These are phyloP conservation scores for Matsumurasca onukii DNA, from an alignment of 1,140 invertebrate genomes.

Conservation along the genomic window DNA sequence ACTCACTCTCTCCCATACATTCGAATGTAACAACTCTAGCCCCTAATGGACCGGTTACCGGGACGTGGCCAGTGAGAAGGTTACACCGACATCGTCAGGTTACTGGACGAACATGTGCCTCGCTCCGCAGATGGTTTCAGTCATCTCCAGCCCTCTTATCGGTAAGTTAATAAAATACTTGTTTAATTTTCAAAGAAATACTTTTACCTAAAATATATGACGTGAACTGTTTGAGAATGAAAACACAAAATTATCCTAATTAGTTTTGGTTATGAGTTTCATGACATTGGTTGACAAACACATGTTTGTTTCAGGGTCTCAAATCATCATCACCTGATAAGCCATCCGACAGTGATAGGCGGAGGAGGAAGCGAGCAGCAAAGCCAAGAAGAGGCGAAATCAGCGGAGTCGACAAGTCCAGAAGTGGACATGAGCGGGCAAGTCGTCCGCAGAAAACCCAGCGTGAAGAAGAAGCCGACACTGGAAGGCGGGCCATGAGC, in stretches of 20 bases:
- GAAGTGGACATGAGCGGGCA: conserved; percentile 50
- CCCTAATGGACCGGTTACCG: conserved; percentile 96
- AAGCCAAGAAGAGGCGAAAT: conserved; percentile 61
- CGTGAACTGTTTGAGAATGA: no score
- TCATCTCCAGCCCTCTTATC: conserved; percentile 60
- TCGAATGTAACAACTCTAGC: no score
- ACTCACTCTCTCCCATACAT: no score
- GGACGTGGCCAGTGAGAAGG: conserved; percentile 86
- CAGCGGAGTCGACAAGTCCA: conserved; percentile 59
- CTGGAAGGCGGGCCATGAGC: conserved; percentile 63
- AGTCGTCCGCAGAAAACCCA: conserved; percentile 64
- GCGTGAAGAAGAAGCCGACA: conserved; percentile 66
- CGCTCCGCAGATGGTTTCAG: conserved; percentile 69
- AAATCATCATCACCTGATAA: conserved; percentile 73
- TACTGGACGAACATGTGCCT: conserved; percentile 90
- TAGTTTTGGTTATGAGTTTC: no score
- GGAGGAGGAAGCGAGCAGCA: conserved; percentile 62
- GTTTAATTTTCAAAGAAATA: no score
- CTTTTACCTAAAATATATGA: no score
- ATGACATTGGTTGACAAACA: no score
- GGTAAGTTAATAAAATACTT: no score
- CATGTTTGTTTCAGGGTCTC: conserved; percentile 56
- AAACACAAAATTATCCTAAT: no score
- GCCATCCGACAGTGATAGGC: conserved; percentile 75
- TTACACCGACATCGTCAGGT: conserved; percentile 92